Conservation (phyloP, 2,888 invertebrate genomes). For the Ennomos erosarius region DNA sequence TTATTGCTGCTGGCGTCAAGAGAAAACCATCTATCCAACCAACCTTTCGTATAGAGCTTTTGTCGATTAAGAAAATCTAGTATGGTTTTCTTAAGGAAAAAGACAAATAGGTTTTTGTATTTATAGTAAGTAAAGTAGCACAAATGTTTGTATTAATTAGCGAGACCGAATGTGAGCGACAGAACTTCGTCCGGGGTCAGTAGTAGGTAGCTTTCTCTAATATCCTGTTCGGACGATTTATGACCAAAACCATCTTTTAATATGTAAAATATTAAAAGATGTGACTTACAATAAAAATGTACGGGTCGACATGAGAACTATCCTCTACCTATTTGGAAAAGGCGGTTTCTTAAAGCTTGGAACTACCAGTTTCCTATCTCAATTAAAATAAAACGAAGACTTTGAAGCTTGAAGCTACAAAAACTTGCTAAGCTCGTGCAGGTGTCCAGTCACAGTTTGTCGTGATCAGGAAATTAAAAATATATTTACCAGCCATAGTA, state of each 20-base stretch:
- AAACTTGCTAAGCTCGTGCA: constrained; percentile 10
- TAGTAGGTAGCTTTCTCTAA: constrained; percentile 4
- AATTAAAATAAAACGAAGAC: neutral
- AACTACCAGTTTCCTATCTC: no score
- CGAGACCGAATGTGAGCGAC: neutral
- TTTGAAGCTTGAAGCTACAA: constrained; percentile 2
- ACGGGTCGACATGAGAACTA: no score
- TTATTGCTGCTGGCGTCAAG: constrained; percentile 7
- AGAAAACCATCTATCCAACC: constrained; percentile 5
- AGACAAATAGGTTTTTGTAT: neutral
- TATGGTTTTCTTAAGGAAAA: constrained; percentile 5
- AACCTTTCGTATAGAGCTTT: constrained; percentile 10
- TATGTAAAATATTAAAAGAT: neutral
- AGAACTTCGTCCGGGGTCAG: constrained; percentile 4
- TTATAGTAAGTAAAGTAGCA: no score
- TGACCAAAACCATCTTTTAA: neutral
- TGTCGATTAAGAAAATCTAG: constrained; percentile 8
- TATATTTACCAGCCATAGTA: constrained; percentile 10
- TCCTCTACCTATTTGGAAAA: no score
- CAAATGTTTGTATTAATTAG: no score
- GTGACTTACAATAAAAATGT: no score
- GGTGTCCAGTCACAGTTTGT: constrained; percentile 22
- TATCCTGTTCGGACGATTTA: constrained; percentile 2
- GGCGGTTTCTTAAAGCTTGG: no score
- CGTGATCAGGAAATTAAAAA: constrained; percentile 27